Base-by-base conservation (phyloP, 2,797 vertebrate genomes). In the Fistularia commersonii region DNA sequence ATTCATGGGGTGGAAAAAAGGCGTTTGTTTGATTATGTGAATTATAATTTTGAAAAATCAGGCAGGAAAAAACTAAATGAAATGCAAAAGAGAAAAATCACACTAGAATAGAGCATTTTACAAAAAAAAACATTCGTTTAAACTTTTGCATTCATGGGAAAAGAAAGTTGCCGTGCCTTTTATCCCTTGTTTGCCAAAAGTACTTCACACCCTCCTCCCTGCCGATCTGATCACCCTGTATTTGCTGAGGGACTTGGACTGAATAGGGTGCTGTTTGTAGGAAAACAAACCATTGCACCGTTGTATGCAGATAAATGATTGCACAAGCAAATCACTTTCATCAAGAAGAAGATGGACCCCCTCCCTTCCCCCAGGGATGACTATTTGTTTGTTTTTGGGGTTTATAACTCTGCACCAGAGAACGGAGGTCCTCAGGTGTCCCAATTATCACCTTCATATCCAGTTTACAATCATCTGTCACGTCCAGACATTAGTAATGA, bases 351-450 rank as follows among this genome's bases (percentile, higher is more conserved):
- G 48, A n/a, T 3, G 23, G 13, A 47, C 63, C 41, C 50, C 57
- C 6, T 40, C 36, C 36, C 55, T 59, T 64, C 49, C 56, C 50
- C 48, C 1, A 7, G 11, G 11, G 9, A 5, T 46, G 49, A 66
- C 54, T 57, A 53, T 67, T 63, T 45, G 37, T 39, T 65, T 72
- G 48, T 57, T 59, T 55, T 50, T 10, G 14, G 56, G 65, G 64
- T 14, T 45, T 5, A 10, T 31, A 11, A 37, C 10, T 14, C 35
- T 8, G 40, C 63, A 54, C 51, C 57, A 61, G 51, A 69, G 56
- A 69, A 57, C 61, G 67, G 63, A 66, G 64, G 74, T 69, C 76
- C 77, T 83, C 81, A 80, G 72, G 80, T 83, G 81, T 80, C 64
- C 36, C 69, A 81, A 81, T 87, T 84, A 82, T 79, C 85, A 76